phyloP scores from a whole-genome alignment of 2,113 vertebrate species.

The Pseudorectes ferrugineus region DNA sequence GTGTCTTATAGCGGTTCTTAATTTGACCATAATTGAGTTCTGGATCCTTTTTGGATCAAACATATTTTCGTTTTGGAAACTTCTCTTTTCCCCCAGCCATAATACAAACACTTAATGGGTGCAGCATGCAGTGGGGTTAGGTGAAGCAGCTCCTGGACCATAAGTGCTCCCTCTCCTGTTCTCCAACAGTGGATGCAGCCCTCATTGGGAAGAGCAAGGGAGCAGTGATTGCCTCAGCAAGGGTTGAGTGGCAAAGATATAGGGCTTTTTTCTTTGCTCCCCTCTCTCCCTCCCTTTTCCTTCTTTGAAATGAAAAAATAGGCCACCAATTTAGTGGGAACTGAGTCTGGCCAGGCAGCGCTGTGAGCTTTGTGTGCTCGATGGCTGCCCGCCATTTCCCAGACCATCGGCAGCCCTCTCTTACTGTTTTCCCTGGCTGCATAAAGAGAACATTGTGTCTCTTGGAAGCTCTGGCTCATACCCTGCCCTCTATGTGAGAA shows the following conservation, averaged over 20 bases:
- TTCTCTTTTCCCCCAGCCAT: not conserved
- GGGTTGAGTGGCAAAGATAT: not conserved
- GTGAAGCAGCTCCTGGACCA: not conserved
- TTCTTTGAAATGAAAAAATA: slow-evolving; percentile 41
- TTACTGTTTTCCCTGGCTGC: not conserved
- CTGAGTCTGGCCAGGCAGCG: not conserved
- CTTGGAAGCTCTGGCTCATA: slow-evolving; percentile 26
- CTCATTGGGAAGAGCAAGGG: not conserved
- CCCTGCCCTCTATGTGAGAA: slow-evolving; percentile 20
- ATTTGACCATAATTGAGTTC: not conserved
- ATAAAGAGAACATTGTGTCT: slow-evolving; percentile 50
- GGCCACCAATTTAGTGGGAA: slow-evolving; percentile 11
- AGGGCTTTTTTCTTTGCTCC: not conserved
- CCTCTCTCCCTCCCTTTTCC: not conserved
- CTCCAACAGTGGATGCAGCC: not conserved
- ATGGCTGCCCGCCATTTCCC: slow-evolving; percentile 49
- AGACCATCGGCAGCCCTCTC: slow-evolving; percentile 23
- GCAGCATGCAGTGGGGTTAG: not conserved
- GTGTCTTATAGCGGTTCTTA: not conserved
- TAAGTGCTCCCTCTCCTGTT: not conserved
- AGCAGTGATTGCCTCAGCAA: not conserved
- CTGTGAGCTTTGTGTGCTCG: not conserved
- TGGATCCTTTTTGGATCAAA: not conserved
- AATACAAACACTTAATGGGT: too few relatives aligned
- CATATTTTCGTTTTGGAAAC: not conserved